Evolutionary conservation across 2,797 vertebrate species (phyloP), one percentile per base, ranked within the genome.

Genomic region (Chromobotia macracanthus): DNA sequence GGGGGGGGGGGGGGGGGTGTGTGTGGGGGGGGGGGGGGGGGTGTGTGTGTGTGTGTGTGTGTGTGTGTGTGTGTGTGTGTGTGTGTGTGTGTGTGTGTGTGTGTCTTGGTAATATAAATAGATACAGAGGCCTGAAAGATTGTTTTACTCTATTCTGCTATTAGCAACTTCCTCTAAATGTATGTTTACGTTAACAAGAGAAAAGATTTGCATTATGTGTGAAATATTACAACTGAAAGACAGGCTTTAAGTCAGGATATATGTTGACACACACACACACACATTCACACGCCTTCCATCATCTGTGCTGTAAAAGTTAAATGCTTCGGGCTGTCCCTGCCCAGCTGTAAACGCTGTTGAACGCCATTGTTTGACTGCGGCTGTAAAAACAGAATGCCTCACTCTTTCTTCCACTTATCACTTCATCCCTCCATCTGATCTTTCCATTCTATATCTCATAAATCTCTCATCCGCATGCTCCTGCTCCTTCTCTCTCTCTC

Each of bases 41-140:
- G n/a, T n/a, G n/a, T 35, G 0, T 67, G 86, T 80, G 48, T 87
- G 86, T 90, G 88, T 91, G 84, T 9, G 74, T 88, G 87, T 90
- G 90, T 91, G 93, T 38, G 38, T 38, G 38, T 38, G 38, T 38
- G 38, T 38, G 38, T 38, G 2, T 38, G 6, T 35, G 38, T 38
- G 38, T 38, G 2, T 38, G 38, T 38, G 38, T 38, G 38, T 38
- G 38, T 38, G 38, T 38, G 6, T 35, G 28, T 28, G 28, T 28
- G 28, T 71, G 66, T 51, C 67, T 71, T 25, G 46, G 21, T 21
- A 55, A 75, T 19, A 60, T 25, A 75, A 68, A 28, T 16, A 55
- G 23, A 67, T 35, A 41, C 31, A 66, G 60, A 65, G 51, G 21
- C 63, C 12, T 53, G 58, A 13, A 38, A 72, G 21, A 60, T 73